A percentile compares a stretch with the other conserved stretches of the same genome.
These are phyloP conservation scores for Spodoptera exigua DNA, from an alignment of 2,888 invertebrate species.

Conservation along the genomic window DNA sequence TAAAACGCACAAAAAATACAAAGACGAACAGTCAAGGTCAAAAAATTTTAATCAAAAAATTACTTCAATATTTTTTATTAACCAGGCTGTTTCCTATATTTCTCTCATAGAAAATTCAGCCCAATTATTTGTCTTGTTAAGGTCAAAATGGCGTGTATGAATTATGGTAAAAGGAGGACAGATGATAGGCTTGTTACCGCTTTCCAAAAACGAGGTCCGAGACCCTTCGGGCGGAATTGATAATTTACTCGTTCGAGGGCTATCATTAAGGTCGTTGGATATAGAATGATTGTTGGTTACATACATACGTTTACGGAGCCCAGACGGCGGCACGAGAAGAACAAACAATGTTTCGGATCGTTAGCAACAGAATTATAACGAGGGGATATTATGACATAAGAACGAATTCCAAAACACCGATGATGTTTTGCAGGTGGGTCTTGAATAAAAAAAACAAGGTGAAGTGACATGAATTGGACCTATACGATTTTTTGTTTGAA, in stretches of 20 bases:
- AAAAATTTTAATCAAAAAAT: slow-evolving; percentile 62
- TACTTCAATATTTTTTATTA: slow-evolving; percentile 49
- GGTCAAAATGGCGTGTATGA: slow-evolving; percentile 62
- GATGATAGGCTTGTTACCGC: slow-evolving; percentile 82
- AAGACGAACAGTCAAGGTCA: slow-evolving; percentile 65
- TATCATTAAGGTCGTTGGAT: slow-evolving; percentile 85
- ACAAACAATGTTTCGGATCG: slow-evolving; percentile 88
- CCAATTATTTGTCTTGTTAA: slow-evolving; percentile 55
- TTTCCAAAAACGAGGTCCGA: slow-evolving; percentile 82
- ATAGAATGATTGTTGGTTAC: slow-evolving; percentile 85
- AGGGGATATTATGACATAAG: slow-evolving; percentile 81
- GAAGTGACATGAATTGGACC: neutral
- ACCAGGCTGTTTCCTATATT: slow-evolving; percentile 43
- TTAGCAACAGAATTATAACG: slow-evolving; percentile 83
- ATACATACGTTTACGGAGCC: slow-evolving; percentile 78
- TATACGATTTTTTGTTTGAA: slow-evolving; percentile 6
- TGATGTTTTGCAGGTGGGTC: slow-evolving; percentile 67
- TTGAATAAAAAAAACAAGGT: slow-evolving; percentile 34
- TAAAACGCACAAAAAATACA: slow-evolving; percentile 53
- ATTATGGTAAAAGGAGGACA: slow-evolving; percentile 68
- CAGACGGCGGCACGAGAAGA: slow-evolving; percentile 81
- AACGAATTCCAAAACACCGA: slow-evolving; percentile 66
- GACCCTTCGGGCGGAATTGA: slow-evolving; percentile 87
- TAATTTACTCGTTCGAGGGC: slow-evolving; percentile 88
- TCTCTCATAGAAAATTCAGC: slow-evolving; percentile 56